These are phyloP conservation scores for Tenthredo scrophulariae DNA, from an alignment of 2,888 invertebrate species.

Conservation along the genomic window DNA sequence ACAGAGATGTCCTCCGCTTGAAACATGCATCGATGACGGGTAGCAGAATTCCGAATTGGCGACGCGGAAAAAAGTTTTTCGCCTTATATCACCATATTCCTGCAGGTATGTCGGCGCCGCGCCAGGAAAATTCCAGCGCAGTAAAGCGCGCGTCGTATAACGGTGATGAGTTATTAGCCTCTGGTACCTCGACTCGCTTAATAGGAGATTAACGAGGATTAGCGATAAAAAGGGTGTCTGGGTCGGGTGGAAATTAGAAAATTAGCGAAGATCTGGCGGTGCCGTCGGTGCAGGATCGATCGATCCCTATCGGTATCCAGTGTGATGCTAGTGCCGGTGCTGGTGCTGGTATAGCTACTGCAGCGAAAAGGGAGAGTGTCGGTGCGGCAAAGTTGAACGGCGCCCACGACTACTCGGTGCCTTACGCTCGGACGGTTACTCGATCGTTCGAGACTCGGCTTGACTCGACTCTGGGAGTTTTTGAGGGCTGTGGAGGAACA, in stretches of 20 bases:
- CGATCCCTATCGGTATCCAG: background rate
- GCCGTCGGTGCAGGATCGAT: slow-evolving; percentile 28
- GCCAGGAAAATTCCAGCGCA: slow-evolving; percentile 20
- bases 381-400: slow-evolving; percentile 36
- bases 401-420: slow-evolving; percentile 10
- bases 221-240: slow-evolving; percentile 61
- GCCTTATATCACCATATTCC: background rate
- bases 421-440: slow-evolving; percentile 40
- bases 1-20: too few species aligned
- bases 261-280: slow-evolving; percentile 63
- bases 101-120: slow-evolving; percentile 55
- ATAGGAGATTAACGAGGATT: slow-evolving; percentile 73
- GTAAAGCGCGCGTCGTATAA: background rate
- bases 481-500: background rate
- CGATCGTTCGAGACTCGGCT: slow-evolving; percentile 43
- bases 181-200: slow-evolving; percentile 61
- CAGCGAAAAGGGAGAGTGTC: slow-evolving; percentile 36
- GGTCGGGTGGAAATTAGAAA: slow-evolving; percentile 68
- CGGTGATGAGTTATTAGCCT: slow-evolving; percentile 51
- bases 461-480: slow-evolving; percentile 10
- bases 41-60: too few species aligned
- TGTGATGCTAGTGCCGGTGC: background rate
- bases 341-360: background rate
- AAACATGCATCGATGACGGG: too few species aligned
- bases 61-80: background rate